A percentile compares a stretch with the other conserved stretches of the same genome.
phyloP scores from a whole-genome alignment of 2,797 vertebrate species.

The Ciconia nigra region DNA sequence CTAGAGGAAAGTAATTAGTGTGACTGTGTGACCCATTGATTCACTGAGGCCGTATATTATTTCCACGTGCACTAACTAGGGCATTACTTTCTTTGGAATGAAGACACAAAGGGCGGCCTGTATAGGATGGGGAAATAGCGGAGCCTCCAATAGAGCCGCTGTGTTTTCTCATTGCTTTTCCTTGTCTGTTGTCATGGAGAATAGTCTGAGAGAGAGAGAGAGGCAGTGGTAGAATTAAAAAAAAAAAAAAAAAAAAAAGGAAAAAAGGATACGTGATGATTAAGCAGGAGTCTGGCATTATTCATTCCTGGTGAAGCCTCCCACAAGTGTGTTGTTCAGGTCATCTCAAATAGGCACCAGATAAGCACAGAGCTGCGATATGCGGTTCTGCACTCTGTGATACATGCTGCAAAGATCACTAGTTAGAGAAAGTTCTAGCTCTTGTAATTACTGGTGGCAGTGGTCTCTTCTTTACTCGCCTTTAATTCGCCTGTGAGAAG shows the following conservation, averaged over 20 bases:
- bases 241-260: neutral
- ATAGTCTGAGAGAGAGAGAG: neutral
- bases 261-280: neutral
- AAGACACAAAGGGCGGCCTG: neutral
- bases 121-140: neutral
- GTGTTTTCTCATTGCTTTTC: constrained; percentile 15
- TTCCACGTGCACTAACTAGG: neutral
- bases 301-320: neutral
- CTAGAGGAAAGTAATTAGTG: neutral
- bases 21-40: neutral
- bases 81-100: neutral
- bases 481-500: neutral
- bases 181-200: constrained; percentile 64
- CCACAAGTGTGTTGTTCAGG: neutral
- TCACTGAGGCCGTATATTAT: neutral
- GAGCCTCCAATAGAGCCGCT: neutral
- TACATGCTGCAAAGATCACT: neutral
- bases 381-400: neutral
- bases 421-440: neutral
- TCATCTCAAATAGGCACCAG: neutral
- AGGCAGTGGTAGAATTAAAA: neutral
- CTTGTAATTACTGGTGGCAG: neutral
- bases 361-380: fast-evolving
- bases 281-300: neutral
- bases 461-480: neutral